These are phyloP conservation scores for Circaetus cinerascens DNA, from an alignment of 2,113 vertebrate genomes.

Conservation along the genomic window DNA sequence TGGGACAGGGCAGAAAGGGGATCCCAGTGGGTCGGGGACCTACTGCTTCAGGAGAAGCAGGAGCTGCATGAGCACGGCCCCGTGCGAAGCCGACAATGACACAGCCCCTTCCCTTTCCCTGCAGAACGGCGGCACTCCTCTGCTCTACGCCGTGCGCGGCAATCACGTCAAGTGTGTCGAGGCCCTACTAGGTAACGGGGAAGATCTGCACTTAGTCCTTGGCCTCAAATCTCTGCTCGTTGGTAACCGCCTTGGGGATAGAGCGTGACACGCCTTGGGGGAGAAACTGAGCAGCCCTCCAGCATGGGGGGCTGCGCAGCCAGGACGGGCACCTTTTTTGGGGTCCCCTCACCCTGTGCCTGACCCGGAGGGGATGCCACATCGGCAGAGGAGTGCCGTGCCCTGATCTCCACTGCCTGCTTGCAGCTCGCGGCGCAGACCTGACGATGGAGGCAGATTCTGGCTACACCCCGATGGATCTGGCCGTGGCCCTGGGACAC, in stretches of 20 bases:
- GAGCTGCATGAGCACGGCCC: accelerated
- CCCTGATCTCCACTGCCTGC: not conserved
- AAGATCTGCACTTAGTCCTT: not conserved
- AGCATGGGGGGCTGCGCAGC: not conserved
- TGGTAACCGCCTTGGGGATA: not conserved
- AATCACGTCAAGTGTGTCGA: slow-evolving; percentile 93
- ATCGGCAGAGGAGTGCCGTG: not conserved
- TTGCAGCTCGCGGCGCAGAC: slow-evolving; percentile 84
- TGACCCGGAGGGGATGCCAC: accelerated
- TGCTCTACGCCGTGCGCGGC: slow-evolving; percentile 92
- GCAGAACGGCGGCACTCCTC: slow-evolving; percentile 95
- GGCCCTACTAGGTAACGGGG: slow-evolving; percentile 83
- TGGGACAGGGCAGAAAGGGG: not conserved
- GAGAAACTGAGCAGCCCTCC: not conserved
- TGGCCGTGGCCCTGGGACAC: slow-evolving; percentile 90
- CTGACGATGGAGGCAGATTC: slow-evolving; percentile 93
- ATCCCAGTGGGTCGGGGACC: accelerated
- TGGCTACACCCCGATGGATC: slow-evolving; percentile 93
- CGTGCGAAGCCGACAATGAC: accelerated
- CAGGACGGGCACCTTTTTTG: not conserved
- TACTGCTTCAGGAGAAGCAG: not conserved
- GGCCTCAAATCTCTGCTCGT: not conserved
- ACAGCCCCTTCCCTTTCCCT: not conserved
- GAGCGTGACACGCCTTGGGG: not conserved
- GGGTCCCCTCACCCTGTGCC: not conserved